Conservation (phyloP, 2,888 invertebrate genomes). For the Dione vanillae region DNA sequence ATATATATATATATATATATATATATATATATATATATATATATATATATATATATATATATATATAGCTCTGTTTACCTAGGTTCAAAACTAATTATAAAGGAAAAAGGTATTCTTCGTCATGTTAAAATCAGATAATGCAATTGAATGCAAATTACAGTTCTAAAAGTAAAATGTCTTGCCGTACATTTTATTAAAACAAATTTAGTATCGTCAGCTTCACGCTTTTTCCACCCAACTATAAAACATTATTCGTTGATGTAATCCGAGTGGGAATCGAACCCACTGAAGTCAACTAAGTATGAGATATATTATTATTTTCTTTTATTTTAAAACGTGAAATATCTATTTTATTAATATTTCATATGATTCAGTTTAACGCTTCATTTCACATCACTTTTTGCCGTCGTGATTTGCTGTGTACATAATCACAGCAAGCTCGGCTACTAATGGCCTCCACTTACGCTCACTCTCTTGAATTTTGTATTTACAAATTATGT, state of each 20-base stretch:
- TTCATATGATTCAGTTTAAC: not conserved
- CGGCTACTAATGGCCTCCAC: conserved; percentile 4
- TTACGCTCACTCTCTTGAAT: not conserved
- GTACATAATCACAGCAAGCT: not conserved
- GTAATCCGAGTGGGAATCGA: too few relatives aligned
- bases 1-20: too few relatives aligned
- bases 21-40: too few relatives aligned
- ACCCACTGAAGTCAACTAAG: too few relatives aligned
- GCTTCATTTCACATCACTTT: not conserved
- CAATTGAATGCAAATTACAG: too few relatives aligned
- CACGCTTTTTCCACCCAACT: too few relatives aligned
- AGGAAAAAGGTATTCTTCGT: not conserved
- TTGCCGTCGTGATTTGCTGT: not conserved
- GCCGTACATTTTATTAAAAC: not conserved
- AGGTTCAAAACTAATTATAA: too few relatives aligned
- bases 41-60: too few relatives aligned
- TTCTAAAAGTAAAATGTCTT: too few relatives aligned
- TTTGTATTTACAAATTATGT: not conserved
- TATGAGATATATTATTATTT: too few relatives aligned
- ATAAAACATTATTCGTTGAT: too few relatives aligned
- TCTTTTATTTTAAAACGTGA: not conserved
- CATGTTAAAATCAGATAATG: not conserved
- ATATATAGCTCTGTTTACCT: too few relatives aligned
- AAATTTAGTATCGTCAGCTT: not conserved
- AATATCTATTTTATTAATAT: not conserved